Evolutionary conservation across 2,888 invertebrate genomes (phyloP).

Genomic region (Noctua comes): DNA sequence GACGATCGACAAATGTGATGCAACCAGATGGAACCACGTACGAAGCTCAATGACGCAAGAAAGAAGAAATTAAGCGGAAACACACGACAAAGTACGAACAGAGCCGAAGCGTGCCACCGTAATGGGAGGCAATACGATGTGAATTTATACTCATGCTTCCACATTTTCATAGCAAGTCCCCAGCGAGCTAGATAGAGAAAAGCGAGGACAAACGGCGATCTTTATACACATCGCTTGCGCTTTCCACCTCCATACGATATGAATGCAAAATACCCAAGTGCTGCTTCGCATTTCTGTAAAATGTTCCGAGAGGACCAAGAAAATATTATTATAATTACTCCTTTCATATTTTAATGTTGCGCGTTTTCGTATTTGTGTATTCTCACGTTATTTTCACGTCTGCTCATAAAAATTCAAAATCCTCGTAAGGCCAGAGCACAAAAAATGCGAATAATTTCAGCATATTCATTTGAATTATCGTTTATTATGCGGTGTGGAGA

Average conservation of each 20-base stretch:
- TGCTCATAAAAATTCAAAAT: constrained; percentile 38
- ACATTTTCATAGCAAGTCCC: constrained; percentile 54
- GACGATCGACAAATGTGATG: neutral
- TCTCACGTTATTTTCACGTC: constrained; percentile 16
- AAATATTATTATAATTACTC: constrained; percentile 32
- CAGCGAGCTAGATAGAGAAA: constrained; percentile 35
- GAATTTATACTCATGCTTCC: constrained; percentile 46
- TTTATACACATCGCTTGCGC: constrained; percentile 36
- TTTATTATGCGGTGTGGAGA: constrained; percentile 46
- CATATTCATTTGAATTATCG: constrained; percentile 58
- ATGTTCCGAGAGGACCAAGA: constrained; percentile 2
- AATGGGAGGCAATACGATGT: constrained; percentile 53
- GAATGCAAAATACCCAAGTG: constrained; percentile 50
- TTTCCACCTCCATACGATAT: constrained; percentile 38
- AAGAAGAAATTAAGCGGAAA: constrained; percentile 33
- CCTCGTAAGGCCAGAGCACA: constrained; percentile 37
- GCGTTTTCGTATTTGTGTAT: constrained; percentile 16
- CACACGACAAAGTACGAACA: constrained; percentile 46
- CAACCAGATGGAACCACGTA: neutral
- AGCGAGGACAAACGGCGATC: constrained; percentile 41
- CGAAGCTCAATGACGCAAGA: neutral
- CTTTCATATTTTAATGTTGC: constrained; percentile 13
- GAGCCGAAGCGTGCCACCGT: constrained; percentile 48
- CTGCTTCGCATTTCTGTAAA: constrained; percentile 4
- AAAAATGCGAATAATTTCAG: constrained; percentile 50